Percentiles rank a stretch among this genome's conserved stretches.
phyloP scores from a whole-genome alignment of 2,113 vertebrate genomes.

The Onychorhynchus coronatus region DNA sequence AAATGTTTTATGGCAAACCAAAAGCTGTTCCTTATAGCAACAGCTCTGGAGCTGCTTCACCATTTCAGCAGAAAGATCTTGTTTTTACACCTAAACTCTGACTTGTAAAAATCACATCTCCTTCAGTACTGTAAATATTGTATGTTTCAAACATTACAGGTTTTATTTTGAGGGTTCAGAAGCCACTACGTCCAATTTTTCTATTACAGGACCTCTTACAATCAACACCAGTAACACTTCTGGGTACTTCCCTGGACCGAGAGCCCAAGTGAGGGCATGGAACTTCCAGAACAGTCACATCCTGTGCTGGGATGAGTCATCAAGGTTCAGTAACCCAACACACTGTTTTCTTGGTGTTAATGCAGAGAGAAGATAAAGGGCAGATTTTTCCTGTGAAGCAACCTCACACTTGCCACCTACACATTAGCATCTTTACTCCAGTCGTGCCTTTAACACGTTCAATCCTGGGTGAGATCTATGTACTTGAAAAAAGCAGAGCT shows the following conservation, averaged over 20 bases:
- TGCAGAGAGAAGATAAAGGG: neutral
- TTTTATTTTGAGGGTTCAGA: neutral
- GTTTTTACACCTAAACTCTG: neutral
- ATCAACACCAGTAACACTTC: neutral
- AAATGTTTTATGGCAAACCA: neutral
- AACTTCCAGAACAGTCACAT: neutral
- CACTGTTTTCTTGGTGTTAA: neutral
- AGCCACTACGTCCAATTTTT: neutral
- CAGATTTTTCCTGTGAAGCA: neutral
- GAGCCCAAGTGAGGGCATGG: neutral
- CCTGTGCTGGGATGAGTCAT: neutral
- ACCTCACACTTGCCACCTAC: neutral
- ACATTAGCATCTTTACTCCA: neutral
- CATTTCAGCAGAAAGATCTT: neutral
- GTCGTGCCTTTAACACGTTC: neutral
- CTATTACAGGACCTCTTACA: neutral
- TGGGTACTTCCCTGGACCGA: neutral
- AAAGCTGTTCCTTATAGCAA: neutral
- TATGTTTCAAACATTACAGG: neutral
- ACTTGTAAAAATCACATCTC: slow-evolving; percentile 11
- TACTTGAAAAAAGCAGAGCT: neutral
- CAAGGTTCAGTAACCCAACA: neutral
- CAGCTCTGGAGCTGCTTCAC: slow-evolving; percentile 1
- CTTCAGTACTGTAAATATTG: neutral
- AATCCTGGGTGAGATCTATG: rapidly evolving